A percentile compares a stretch with the other conserved stretches of the same genome.
phyloP scores from a whole-genome alignment of 1,140 invertebrate species.

The Cryptotermes secundus region DNA sequence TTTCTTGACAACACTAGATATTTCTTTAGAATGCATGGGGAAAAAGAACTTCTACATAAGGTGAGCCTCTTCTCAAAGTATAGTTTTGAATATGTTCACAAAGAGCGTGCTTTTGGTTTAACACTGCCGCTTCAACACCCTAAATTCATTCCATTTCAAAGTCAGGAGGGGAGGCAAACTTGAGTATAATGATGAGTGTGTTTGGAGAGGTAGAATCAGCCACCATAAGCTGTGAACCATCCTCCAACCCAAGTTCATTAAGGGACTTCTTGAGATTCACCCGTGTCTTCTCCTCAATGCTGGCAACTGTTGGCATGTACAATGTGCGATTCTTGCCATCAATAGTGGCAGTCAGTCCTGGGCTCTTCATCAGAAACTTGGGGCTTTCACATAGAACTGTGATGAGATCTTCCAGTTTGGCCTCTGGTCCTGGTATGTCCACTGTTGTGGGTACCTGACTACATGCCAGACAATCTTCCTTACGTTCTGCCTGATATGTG shows the following conservation, averaged over 20 bases:
- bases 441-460: constrained; percentile 72
- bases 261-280: constrained; percentile 86
- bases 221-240: constrained; percentile 83
- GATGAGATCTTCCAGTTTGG: constrained; percentile 83
- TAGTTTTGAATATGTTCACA: too few relatives aligned
- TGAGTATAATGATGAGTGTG: constrained; percentile 61
- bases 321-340: constrained; percentile 87
- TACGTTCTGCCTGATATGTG: constrained; percentile 88
- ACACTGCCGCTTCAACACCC: too few relatives aligned
- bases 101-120: too few relatives aligned
- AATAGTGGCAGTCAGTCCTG: constrained; percentile 76
- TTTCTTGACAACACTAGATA: too few relatives aligned
- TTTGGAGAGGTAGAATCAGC: constrained; percentile 88
- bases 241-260: constrained; percentile 74
- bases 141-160: background rate
- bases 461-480: constrained; percentile 83
- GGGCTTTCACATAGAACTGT: constrained; percentile 71
- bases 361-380: constrained; percentile 84
- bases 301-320: constrained; percentile 87
- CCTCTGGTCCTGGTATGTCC: constrained; percentile 65
- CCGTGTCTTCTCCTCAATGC: constrained; percentile 85
- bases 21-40: too few relatives aligned
- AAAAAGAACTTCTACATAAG: too few relatives aligned
- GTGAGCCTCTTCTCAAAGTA: too few relatives aligned
- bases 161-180: background rate